phyloP scores from a whole-genome alignment of 2,888 invertebrate genomes.

The Drepana falcataria region DNA sequence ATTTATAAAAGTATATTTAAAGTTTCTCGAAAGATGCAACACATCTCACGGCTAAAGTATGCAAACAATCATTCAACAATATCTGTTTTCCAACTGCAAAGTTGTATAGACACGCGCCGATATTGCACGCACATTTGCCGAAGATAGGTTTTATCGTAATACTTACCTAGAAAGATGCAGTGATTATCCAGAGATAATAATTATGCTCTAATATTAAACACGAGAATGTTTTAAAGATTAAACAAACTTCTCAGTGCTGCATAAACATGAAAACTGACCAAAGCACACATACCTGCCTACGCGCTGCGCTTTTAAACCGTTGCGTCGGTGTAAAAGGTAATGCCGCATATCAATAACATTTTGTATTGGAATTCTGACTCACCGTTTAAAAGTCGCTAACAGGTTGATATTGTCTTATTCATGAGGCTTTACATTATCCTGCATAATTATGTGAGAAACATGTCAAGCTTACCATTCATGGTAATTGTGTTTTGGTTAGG shows the following conservation, averaged over 20 bases:
- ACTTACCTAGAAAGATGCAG: neutral
- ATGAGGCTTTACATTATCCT: constrained; percentile 13
- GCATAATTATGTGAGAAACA: constrained; percentile 13
- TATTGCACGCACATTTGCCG: neutral
- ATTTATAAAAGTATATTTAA: neutral
- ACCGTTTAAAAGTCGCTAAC: neutral
- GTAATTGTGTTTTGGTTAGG: constrained; percentile 22
- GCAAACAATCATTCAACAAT: neutral
- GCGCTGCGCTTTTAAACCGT: neutral
- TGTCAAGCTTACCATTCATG: constrained; percentile 26
- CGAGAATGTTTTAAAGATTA: neutral
- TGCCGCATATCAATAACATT: neutral
- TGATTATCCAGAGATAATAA: neutral
- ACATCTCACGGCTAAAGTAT: neutral
- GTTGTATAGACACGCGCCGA: neutral
- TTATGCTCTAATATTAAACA: constrained; percentile 1
- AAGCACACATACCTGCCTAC: neutral
- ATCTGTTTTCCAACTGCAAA: neutral
- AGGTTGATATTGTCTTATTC: constrained; percentile 1
- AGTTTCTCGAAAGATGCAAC: neutral
- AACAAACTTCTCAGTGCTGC: neutral
- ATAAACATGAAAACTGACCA: neutral
- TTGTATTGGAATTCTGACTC: neutral
- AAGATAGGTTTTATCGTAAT: neutral
- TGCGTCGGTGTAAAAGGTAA: neutral